phyloP scores from a whole-genome alignment of 2,113 vertebrate species.

The Lophochroa leadbeateri region DNA sequence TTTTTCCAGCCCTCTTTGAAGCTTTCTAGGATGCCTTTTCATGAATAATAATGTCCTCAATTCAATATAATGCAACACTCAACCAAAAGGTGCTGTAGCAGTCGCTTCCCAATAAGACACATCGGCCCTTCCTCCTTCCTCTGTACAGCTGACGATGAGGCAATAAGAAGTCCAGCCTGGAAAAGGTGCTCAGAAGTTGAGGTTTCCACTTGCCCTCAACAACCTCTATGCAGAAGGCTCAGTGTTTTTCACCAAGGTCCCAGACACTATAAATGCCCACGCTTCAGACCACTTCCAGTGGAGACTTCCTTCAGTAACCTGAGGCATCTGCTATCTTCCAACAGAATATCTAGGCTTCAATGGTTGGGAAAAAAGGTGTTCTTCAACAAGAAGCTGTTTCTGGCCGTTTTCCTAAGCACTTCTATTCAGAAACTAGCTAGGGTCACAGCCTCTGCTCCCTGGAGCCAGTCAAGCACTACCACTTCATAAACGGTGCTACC shows the following conservation, averaged over 20 bases:
- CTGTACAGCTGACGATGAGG: neutral
- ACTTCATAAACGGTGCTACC: neutral
- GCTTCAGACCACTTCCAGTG: neutral
- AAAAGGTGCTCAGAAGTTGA: neutral
- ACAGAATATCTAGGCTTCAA: neutral
- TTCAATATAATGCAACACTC: constrained; percentile 40
- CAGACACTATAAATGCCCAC: no score
- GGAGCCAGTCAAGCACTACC: neutral
- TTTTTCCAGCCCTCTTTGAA: constrained; percentile 63
- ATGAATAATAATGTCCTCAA: constrained; percentile 74
- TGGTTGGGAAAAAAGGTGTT: neutral
- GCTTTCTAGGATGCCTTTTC: constrained; percentile 67
- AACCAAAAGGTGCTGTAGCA: constrained; percentile 50
- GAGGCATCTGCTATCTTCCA: neutral
- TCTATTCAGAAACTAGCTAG: neutral
- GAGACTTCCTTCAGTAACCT: neutral
- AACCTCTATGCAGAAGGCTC: neutral
- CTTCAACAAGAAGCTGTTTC: neutral
- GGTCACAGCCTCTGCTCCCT: neutral
- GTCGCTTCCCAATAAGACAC: neutral
- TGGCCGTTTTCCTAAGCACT: neutral
- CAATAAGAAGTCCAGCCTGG: neutral
- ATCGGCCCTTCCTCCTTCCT: neutral
- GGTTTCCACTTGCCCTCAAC: neutral
- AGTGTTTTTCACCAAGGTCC: neutral